Evolutionary conservation across 2,113 vertebrate species (phyloP).

Genomic region (Parus major): DNA sequence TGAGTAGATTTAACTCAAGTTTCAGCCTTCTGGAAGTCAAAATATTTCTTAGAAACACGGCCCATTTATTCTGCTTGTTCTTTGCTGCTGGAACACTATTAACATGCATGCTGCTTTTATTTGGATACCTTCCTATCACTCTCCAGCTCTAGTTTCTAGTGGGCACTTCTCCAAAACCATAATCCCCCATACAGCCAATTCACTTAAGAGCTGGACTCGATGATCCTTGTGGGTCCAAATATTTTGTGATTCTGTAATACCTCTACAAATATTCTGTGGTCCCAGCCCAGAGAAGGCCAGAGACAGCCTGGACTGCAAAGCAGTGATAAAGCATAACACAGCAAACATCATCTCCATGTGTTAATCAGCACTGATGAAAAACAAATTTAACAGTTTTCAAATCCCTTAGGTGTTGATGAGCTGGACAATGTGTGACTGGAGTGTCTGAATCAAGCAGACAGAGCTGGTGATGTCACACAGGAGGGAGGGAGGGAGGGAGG

Average conservation of each 20-base stretch:
- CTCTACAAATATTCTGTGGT: neutral
- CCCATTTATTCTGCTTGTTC: neutral
- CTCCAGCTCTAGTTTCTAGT: neutral
- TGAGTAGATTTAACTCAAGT: neutral
- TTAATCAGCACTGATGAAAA: neutral
- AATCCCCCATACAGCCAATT: neutral
- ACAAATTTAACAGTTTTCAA: neutral
- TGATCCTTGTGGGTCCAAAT: neutral
- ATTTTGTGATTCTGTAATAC: neutral
- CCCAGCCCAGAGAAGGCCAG: neutral
- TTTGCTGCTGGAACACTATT: neutral
- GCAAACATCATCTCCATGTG: neutral
- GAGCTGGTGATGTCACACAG: neutral
- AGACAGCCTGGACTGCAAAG: neutral
- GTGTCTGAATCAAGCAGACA: neutral
- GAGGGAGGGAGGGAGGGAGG: neutral
- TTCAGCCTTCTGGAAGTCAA: neutral
- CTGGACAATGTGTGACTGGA: neutral
- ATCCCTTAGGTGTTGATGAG: neutral
- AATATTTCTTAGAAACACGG: neutral
- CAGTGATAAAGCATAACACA: accelerated
- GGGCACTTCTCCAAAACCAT: neutral
- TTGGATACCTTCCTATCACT: neutral
- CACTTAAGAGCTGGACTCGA: neutral
- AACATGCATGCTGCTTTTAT: neutral